Evolutionary conservation across 2,797 vertebrate species (phyloP).

Genomic region (Microctenopoma lineatum): DNA sequence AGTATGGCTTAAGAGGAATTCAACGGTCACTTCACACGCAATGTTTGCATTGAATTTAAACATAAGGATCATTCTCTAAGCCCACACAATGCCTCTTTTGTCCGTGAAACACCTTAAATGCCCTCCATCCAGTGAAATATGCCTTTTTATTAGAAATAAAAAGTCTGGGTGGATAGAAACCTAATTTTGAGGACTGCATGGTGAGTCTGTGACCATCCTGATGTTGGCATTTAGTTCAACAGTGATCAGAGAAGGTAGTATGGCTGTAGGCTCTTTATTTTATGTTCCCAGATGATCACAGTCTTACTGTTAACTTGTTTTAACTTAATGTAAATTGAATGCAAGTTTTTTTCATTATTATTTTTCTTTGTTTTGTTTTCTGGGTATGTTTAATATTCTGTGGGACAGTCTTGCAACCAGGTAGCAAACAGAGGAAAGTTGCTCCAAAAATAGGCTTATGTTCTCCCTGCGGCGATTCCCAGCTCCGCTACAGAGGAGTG

Average conservation of each 20-base stretch:
- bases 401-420: slow-evolving; percentile 3
- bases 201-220: not conserved
- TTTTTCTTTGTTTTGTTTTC: not conserved
- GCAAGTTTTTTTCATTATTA: too few species aligned
- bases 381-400: slow-evolving; percentile 11
- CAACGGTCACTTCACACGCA: too few species aligned
- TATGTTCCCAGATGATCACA: not conserved
- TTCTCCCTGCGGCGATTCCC: slow-evolving; percentile 45
- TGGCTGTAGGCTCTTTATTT: not conserved
- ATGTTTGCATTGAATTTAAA: too few species aligned
- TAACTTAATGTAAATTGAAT: not conserved
- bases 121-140: too few species aligned
- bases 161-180: too few species aligned
- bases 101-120: too few species aligned
- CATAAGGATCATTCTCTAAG: too few species aligned
- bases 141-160: too few species aligned
- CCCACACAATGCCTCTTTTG: too few species aligned
- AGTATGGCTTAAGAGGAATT: too few species aligned
- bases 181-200: too few species aligned
- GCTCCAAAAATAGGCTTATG: slow-evolving; percentile 52
- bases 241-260: not conserved
- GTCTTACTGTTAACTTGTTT: not conserved
- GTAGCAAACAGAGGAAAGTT: slow-evolving; percentile 32
- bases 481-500: slow-evolving; percentile 41
- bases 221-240: not conserved